These are phyloP conservation scores for Spisula solida DNA, from an alignment of 2,888 invertebrate genomes.

Conservation along the genomic window DNA sequence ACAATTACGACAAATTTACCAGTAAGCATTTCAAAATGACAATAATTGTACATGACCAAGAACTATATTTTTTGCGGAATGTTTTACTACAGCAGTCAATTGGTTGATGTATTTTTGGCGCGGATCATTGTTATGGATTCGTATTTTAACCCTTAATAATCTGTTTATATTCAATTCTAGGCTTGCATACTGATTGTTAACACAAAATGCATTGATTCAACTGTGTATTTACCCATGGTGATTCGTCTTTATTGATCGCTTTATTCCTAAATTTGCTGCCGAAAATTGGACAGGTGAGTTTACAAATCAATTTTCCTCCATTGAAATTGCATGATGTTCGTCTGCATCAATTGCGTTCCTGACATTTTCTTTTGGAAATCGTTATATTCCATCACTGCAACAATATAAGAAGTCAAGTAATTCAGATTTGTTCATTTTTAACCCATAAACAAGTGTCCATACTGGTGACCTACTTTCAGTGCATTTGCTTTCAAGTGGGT, in stretches of 20 bases:
- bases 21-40: background rate
- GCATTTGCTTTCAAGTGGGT: constrained; percentile 47
- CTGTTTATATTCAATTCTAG: constrained; percentile 33
- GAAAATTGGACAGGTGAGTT: constrained; percentile 72
- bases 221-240: constrained; percentile 46
- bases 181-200: constrained; percentile 40
- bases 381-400: background rate
- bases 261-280: constrained; percentile 36
- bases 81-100: constrained; percentile 67
- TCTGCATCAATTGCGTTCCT: constrained; percentile 29
- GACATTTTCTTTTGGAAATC: background rate
- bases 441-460: constrained; percentile 18
- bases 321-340: constrained; percentile 35
- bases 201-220: constrained; percentile 52
- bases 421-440: background rate
- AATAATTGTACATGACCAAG: background rate
- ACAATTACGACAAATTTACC: background rate
- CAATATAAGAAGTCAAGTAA: background rate
- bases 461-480: constrained; percentile 59
- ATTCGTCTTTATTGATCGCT: background rate
- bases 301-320: constrained; percentile 64
- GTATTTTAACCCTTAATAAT: constrained; percentile 62
- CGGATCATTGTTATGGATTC: constrained; percentile 83
- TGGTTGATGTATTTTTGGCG: constrained; percentile 84
- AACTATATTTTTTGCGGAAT: constrained; percentile 45